Evolutionary conservation across 2,888 invertebrate genomes (phyloP).

Genomic region (Molorchus minor): DNA sequence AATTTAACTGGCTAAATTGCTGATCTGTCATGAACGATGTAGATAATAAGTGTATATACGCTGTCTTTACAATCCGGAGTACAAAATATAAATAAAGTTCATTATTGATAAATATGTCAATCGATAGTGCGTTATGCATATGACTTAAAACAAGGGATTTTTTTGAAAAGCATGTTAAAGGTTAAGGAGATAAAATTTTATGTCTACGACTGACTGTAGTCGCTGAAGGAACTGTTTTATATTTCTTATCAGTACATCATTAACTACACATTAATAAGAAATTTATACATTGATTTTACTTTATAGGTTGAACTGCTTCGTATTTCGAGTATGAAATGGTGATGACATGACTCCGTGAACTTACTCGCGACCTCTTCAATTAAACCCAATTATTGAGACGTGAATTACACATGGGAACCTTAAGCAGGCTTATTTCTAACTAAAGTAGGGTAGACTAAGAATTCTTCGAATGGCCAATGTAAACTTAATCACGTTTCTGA

Average conservation of each 20-base stretch:
- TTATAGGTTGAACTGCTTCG: not conserved
- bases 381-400: constrained; percentile 25
- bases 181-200: constrained; percentile 25
- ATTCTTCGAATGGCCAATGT: not conserved
- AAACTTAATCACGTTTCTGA: not conserved
- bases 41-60: constrained; percentile 21
- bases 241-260: constrained; percentile 42
- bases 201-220: constrained; percentile 2
- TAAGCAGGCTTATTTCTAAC: constrained; percentile 2
- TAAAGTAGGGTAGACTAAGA: no score
- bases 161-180: constrained; percentile 27
- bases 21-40: constrained; percentile 35
- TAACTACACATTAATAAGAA: constrained; percentile 40
- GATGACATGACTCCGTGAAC: not conserved
- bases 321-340: not conserved
- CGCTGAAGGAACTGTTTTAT: constrained; percentile 33
- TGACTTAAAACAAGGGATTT: not conserved
- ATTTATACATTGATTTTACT: constrained; percentile 23
- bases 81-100: constrained; percentile 9
- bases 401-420: constrained; percentile 10
- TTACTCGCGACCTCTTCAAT: constrained; percentile 26
- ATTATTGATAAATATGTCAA: constrained; percentile 7
- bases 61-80: constrained; percentile 7
- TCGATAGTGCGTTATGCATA: not conserved
- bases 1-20: constrained; percentile 52